Percentiles rank a stretch among this genome's conserved stretches.
These are phyloP conservation scores for Chaetops frenatus DNA, from an alignment of 2,113 vertebrate genomes.

Conservation along the genomic window DNA sequence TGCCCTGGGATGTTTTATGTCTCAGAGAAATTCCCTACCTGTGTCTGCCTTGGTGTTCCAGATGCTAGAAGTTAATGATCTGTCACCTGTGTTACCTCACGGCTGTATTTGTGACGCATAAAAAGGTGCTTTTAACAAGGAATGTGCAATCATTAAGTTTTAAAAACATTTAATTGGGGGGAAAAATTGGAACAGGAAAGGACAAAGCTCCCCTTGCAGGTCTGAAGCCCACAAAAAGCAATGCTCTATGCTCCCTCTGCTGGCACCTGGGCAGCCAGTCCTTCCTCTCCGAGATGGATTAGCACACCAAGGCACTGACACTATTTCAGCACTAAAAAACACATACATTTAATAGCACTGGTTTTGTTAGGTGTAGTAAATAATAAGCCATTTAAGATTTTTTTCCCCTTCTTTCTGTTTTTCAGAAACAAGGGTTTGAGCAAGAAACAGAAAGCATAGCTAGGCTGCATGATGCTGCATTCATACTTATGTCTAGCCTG, in stretches of 20 bases:
- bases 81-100: not conserved
- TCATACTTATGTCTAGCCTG: not conserved
- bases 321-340: not conserved
- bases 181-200: not conserved
- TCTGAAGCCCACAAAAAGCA: not conserved
- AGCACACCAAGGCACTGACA: too few relatives aligned
- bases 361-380: not conserved
- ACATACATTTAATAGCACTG: not conserved
- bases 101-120: not conserved
- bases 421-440: not conserved
- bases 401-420: rapidly evolving
- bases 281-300: not conserved
- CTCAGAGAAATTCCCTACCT: not conserved
- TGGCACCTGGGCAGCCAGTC: slow-evolving; percentile 7
- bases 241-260: slow-evolving; percentile 71
- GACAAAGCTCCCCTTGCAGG: not conserved
- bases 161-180: not conserved
- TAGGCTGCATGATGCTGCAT: not conserved
- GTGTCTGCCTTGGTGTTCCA: not conserved
- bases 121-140: not conserved
- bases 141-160: not conserved
- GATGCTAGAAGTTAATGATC: not conserved
- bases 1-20: not conserved
- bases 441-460: not conserved
- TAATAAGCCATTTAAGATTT: not conserved